These are phyloP conservation scores for Umimayanthus chanpuru DNA, from an alignment of 92 coral and sea anemone species.

Conservation along the genomic window DNA sequence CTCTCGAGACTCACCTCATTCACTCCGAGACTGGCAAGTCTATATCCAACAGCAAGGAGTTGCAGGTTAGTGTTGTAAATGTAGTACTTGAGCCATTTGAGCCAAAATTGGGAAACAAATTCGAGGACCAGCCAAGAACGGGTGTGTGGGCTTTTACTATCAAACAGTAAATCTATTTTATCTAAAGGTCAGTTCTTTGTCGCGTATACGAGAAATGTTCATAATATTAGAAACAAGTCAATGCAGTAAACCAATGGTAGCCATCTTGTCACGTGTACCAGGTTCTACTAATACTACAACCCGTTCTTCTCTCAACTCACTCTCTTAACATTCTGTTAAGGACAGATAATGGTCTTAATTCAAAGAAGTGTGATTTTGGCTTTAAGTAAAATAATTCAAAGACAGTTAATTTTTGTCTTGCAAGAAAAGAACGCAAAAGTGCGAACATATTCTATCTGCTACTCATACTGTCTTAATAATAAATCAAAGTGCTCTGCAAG, in stretches of 20 bases:
- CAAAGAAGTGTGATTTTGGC: background rate
- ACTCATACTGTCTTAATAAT: too few relatives aligned
- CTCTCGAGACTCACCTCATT: conserved; percentile 80
- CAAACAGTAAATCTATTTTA: too few relatives aligned
- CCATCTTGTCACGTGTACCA: background rate
- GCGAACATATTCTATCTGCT: too few relatives aligned
- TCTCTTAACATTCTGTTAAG: background rate
- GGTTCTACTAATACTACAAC: background rate
- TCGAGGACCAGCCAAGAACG: background rate
- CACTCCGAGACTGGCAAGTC: conserved; percentile 77
- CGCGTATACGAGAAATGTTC: too few relatives aligned
- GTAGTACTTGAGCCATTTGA: background rate
- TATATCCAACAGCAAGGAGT: conserved; percentile 73
- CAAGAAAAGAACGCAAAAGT: too few relatives aligned
- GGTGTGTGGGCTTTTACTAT: background rate
- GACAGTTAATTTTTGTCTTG: background rate
- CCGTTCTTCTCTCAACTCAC: background rate
- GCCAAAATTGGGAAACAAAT: too few relatives aligned
- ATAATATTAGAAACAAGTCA: too few relatives aligned
- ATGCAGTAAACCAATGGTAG: background rate
- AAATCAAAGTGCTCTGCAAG: too few relatives aligned
- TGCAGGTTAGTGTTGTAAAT: conserved; percentile 15
- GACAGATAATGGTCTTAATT: background rate
- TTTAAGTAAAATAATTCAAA: background rate
- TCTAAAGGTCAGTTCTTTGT: background rate